Conservation (phyloP, 2,113 vertebrate species). For the Hemicordylus capensis region DNA sequence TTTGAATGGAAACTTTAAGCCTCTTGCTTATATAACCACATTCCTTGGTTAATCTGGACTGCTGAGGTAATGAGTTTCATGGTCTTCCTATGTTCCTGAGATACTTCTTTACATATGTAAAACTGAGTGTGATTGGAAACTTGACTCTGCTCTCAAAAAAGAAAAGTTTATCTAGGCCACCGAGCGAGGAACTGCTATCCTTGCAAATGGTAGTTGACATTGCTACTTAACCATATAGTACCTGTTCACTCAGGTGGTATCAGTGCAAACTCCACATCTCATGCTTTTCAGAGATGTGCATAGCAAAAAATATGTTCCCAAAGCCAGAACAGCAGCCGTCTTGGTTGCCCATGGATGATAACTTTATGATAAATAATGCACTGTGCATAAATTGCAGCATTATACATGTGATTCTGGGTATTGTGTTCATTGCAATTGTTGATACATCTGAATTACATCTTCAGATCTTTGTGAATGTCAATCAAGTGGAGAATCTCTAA, state of each 20-base stretch:
- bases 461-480: background rate
- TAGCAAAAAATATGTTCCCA: background rate
- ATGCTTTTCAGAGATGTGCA: slow-evolving; percentile 20
- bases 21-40: slow-evolving; percentile 70
- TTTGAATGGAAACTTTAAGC: slow-evolving; percentile 68
- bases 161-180: slow-evolving; percentile 65
- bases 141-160: slow-evolving; percentile 41
- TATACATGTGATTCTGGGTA: background rate
- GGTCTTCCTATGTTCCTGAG: slow-evolving; percentile 71
- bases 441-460: background rate
- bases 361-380: background rate
- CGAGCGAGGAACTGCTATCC: slow-evolving; percentile 56
- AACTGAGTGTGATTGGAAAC: slow-evolving; percentile 58
- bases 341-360: background rate
- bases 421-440: background rate
- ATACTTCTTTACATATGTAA: slow-evolving; percentile 68
- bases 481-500: background rate
- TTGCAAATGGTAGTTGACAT: slow-evolving; percentile 58
- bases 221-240: slow-evolving; percentile 54
- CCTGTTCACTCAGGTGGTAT: slow-evolving; percentile 57
- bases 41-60: slow-evolving; percentile 73
- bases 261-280: slow-evolving; percentile 46
- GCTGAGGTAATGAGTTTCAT: slow-evolving; percentile 74
- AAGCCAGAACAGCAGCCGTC: background rate
- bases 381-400: background rate